Base-by-base conservation (phyloP, 2,888 invertebrate genomes). In the Caprella mutica region DNA sequence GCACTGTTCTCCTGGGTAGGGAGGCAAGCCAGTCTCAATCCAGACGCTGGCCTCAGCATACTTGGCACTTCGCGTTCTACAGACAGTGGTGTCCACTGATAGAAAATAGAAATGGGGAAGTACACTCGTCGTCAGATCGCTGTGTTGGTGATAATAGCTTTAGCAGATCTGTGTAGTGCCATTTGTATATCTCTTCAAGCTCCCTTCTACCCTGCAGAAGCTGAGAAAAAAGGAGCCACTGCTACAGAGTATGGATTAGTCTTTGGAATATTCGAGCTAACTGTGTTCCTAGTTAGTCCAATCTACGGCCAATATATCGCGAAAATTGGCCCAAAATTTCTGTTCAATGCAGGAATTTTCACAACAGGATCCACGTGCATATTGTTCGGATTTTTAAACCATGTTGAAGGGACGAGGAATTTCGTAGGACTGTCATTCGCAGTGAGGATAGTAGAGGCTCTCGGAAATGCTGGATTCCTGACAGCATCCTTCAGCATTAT, bases 401-500 rank as follows among this genome's bases (percentile, higher is more conserved):
- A 65, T 27, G 63, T 70, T 19, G 78, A 86, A 35, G 87, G 89
- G 70, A 74, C 90, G 53, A 81, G 85, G 29, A 86, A 87, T 52
- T 88, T 66, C 54, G 56, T 66, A 19, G 57, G 56, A 17, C 48
- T 53, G 26, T 63, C 62, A 26, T 63, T 63, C 38, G 44, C 54
- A n/a, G 43, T 63, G 29, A 48, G 85, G 0, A 85, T 87, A 59
- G 74, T 88, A 40, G 86, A 89, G 71, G 89, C 89, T 0, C 76
- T 88, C 74, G 90, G 90, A 19, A 87, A 87, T 69, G 87, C 88
- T 0, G 87, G 87, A 12, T 86, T 87, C 72, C 77, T 88, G 35
- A 88, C 88, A 0, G 87, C 89, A 0, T 84, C 85, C 67, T 90
- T 89, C 71, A 85, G 88, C 1, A 86, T 90, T 67, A 85, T 87